Base-by-base conservation (phyloP, 2,888 invertebrate genomes). In the Diaprepes abbreviatus region DNA sequence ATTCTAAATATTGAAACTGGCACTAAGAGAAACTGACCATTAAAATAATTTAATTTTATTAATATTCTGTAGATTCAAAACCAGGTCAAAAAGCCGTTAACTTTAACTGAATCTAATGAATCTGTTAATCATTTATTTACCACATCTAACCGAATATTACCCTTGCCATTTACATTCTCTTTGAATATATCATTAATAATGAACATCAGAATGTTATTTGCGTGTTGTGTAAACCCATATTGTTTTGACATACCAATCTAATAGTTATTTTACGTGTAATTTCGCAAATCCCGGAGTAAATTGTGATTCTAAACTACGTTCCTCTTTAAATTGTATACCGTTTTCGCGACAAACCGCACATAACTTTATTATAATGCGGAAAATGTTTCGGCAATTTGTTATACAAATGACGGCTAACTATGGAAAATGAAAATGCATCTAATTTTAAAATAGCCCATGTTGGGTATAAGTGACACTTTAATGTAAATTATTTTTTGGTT, bases 211-310 rank as follows among this genome's bases (percentile, higher is more conserved):
- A 28, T 16, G 28, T 28, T 28, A 48, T 24, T 24, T 48, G 12
- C 14, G 24, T 48, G 48, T 28, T 14, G 2, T 16, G 48, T 50
- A 7, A 31, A 12, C 14, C 14, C 12, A 50, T 28, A 28, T 50
- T 45, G 24, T 24, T 45, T 45, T 48, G 48, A 48, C 28, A 48
- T 28, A 28, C 48, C 24, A 48, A 48, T 19, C 7, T 48, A 48
- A 48, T 48, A 48, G 48, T 48, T 48, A 28, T 48, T 48, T 48
- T 48, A 43, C 21, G 21, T 40, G 40, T 40, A 40, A 21, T 43
- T 43, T 43, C 19, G 43, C 19, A 43, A 43, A 43, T 43, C 21
- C 43, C n/a, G 4, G 10, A 14, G 43, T 21, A 43, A 43, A 43
- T 21, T 43, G 21, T 21, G 1, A 19, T 14, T 48, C 12, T 3